Evolutionary conservation across 2,888 invertebrate genomes (phyloP).

Genomic region (Rhyacophila evoluta): DNA sequence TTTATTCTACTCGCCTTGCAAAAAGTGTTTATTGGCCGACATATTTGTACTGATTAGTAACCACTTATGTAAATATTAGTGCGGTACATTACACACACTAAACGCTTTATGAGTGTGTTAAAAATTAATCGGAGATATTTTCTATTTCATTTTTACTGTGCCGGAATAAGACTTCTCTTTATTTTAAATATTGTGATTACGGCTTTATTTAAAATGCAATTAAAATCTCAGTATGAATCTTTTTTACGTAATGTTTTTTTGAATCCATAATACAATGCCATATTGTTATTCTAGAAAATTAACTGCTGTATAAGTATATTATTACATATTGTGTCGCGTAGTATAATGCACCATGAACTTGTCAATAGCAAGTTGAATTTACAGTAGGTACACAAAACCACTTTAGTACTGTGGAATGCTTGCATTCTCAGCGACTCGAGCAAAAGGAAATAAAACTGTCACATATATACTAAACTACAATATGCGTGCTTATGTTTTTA

Average conservation of each 20-base stretch:
- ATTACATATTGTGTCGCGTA: not conserved
- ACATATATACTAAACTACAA: not conserved
- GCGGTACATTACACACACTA: not conserved
- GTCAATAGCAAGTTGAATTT: not conserved
- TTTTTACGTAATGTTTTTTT: too few species aligned
- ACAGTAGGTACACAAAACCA: not conserved
- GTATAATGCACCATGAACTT: not conserved
- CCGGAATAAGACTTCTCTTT: not conserved
- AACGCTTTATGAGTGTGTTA: not conserved
- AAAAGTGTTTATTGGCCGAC: conserved; percentile 28
- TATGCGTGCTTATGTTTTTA: not conserved
- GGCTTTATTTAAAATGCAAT: too few species aligned
- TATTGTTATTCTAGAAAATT: too few species aligned
- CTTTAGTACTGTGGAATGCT: not conserved
- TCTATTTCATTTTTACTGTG: not conserved
- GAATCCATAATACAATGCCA: too few species aligned
- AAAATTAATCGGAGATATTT: not conserved
- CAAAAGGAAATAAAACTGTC: not conserved
- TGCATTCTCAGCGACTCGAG: not conserved
- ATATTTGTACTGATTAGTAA: conserved; percentile 28
- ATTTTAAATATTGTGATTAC: too few species aligned
- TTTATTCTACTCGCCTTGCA: not conserved
- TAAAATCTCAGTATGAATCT: too few species aligned
- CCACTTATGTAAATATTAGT: too few species aligned
- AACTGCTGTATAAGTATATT: too few species aligned